Conservation (phyloP, 2,113 vertebrate genomes). For the Malurus cyaneus region DNA sequence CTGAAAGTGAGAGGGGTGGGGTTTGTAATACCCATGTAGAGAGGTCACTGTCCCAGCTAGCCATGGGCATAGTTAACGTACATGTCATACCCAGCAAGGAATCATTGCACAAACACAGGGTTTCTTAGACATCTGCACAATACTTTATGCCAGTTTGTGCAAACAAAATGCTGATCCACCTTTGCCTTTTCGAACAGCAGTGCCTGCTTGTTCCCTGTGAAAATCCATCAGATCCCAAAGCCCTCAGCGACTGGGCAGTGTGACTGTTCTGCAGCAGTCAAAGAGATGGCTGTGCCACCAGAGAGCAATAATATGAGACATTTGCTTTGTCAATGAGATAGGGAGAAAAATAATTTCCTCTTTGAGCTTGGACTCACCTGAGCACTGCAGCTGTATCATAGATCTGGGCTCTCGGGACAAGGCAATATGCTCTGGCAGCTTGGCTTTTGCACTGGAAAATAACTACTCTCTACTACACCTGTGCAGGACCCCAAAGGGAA, state of each 20-base stretch:
- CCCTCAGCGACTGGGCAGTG: neutral
- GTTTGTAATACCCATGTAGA: neutral
- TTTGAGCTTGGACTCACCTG: neutral
- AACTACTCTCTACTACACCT: neutral
- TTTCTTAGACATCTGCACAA: neutral
- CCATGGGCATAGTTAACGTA: neutral
- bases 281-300: neutral
- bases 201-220: neutral
- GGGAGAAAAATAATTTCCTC: neutral
- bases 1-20: neutral
- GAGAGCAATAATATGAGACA: neutral
- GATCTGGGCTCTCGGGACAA: neutral
- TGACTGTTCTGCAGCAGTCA: neutral
- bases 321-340: neutral
- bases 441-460: neutral
- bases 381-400: neutral
- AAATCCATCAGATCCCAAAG: neutral
- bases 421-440: neutral
- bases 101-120: neutral
- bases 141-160: neutral
- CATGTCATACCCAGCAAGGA: neutral
- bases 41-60: neutral
- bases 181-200: neutral
- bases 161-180: neutral
- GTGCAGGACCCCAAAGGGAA: slow-evolving; percentile 58